phyloP scores from a whole-genome alignment of 2,113 vertebrate species.

The Glaucomys volans region DNA sequence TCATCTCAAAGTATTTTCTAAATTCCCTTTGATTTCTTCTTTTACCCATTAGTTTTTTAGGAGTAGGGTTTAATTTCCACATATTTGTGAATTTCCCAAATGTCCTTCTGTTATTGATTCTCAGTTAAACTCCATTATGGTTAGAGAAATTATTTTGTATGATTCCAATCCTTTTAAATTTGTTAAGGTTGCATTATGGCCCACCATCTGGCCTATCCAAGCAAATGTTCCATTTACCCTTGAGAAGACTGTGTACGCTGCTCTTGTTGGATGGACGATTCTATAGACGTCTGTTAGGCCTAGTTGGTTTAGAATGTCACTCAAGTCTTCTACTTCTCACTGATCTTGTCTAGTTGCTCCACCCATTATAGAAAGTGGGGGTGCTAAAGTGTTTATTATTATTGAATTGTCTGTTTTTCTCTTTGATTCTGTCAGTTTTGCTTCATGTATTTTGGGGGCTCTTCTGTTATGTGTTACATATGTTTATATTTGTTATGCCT shows the following conservation, averaged over 20 bases:
- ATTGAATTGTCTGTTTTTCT: not conserved
- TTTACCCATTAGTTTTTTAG: not conserved
- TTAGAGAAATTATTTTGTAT: not conserved
- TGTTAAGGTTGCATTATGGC: not conserved
- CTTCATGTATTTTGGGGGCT: not conserved
- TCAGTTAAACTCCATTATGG: not conserved
- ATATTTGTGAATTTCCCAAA: conserved; percentile 30
- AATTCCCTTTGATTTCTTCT: not conserved
- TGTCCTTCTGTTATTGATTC: not conserved
- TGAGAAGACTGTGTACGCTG: not conserved
- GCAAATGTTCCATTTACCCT: not conserved
- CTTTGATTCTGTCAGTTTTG: not conserved
- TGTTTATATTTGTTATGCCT: not conserved
- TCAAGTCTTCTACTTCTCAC: not conserved
- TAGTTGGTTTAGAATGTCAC: not conserved
- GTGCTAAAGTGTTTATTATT: not conserved
- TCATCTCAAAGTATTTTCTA: conserved; percentile 35
- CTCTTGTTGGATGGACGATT: not conserved
- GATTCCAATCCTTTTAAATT: not conserved
- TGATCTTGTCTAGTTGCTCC: not conserved
- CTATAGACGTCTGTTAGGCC: not conserved
- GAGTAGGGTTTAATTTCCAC: conserved; percentile 30
- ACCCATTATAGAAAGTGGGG: not conserved
- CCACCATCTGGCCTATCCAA: not conserved
- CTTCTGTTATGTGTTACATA: not conserved